phyloP scores from a whole-genome alignment of 2,888 invertebrate genomes.

The Xestia c-nigrum region DNA sequence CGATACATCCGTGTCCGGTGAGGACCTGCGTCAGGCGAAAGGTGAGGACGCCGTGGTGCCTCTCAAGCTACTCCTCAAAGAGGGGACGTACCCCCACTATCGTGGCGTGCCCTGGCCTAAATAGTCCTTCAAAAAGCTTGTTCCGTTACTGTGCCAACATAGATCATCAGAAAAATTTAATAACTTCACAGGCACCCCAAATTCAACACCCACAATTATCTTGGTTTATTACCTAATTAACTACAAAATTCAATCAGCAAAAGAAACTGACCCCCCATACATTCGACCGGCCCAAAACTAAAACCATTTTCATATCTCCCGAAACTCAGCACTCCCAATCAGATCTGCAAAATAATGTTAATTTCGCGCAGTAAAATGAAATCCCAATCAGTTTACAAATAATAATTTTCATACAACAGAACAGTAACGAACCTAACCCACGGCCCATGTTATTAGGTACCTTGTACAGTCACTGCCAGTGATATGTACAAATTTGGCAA shows the following conservation, averaged over 20 bases:
- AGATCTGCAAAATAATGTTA: slow-evolving; percentile 6
- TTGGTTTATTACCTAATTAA: neutral
- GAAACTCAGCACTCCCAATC: slow-evolving; percentile 9
- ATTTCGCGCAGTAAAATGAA: slow-evolving; percentile 11
- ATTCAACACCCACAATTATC: neutral
- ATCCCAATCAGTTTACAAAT: slow-evolving; percentile 14
- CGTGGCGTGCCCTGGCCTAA: no score
- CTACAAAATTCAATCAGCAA: slow-evolving; percentile 30
- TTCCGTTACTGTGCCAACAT: neutral
- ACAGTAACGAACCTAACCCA: neutral
- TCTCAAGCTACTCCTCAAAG: no score
- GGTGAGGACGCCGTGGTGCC: no score
- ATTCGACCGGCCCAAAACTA: slow-evolving; percentile 25
- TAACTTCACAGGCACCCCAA: neutral
- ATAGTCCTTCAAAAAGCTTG: neutral
- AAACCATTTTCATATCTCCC: slow-evolving; percentile 24
- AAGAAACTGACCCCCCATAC: slow-evolving; percentile 16
- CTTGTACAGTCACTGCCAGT: slow-evolving; percentile 13
- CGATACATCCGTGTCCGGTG: no score
- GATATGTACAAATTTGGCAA: neutral
- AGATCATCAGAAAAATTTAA: neutral
- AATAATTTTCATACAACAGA: slow-evolving; percentile 7
- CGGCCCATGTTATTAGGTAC: slow-evolving; percentile 34
- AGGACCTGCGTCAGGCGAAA: no score
- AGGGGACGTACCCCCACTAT: no score